These are phyloP conservation scores for Callimorpha dominula DNA, from an alignment of 2,888 invertebrate genomes.

Conservation along the genomic window DNA sequence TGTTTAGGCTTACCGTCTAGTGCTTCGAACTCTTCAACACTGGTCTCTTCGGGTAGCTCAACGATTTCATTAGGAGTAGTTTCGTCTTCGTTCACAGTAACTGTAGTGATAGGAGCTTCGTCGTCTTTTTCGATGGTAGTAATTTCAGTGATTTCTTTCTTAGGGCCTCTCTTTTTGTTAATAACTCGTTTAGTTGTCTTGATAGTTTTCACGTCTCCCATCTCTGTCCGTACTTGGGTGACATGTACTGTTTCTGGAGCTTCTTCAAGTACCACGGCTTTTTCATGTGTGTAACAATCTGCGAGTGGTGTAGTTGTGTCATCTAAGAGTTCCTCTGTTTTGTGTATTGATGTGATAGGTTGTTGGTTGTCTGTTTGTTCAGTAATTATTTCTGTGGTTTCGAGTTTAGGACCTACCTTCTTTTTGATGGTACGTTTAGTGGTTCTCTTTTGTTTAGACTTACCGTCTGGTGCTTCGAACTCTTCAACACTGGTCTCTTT, in stretches of 20 bases:
- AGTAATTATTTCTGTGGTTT: too few relatives aligned
- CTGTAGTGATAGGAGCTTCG: constrained; percentile 47
- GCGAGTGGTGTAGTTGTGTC: too few relatives aligned
- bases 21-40: too few relatives aligned
- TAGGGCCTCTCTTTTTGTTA: constrained; percentile 15
- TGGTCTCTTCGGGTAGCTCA: too few relatives aligned
- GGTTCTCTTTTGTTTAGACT: neutral
- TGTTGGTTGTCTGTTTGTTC: too few relatives aligned
- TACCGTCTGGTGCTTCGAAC: constrained; percentile 26
- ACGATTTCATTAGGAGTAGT: constrained; percentile 28
- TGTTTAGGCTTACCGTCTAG: too few relatives aligned
- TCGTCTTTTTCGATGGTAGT: too few relatives aligned
- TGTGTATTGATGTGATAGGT: too few relatives aligned
- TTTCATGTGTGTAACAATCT: neutral
- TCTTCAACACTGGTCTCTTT: constrained; percentile 58
- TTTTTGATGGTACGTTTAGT: constrained; percentile 39
- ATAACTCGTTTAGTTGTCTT: constrained; percentile 36
- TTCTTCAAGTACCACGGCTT: constrained; percentile 22
- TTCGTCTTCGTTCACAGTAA: constrained; percentile 53
- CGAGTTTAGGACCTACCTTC: constrained; percentile 53
- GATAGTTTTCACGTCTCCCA: constrained; percentile 6
- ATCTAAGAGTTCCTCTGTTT: too few relatives aligned
- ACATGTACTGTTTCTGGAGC: constrained; percentile 44
- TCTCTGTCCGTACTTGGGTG: too few relatives aligned
- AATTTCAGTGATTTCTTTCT: too few relatives aligned